Evolutionary conservation across 2,888 invertebrate species (phyloP).

Genomic region (Pardosa pseudoannulata): DNA sequence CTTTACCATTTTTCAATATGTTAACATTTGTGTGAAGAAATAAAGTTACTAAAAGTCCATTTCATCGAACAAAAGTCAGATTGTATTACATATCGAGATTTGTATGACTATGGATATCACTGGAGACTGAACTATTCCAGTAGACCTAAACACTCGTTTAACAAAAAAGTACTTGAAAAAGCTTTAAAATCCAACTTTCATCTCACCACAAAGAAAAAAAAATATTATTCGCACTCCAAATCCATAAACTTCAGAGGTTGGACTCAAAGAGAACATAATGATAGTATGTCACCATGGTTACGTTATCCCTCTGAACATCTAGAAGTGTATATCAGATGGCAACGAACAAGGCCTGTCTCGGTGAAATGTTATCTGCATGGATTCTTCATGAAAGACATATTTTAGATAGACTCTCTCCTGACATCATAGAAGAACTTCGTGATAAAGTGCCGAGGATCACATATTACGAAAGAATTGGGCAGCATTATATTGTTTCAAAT

Average conservation of each 20-base stretch:
- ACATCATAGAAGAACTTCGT: neutral
- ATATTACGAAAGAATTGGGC: too few species aligned
- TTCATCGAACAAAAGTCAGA: too few species aligned
- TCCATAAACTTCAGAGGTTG: neutral
- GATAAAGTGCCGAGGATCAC: neutral
- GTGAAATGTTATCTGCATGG: neutral
- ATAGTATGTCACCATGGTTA: neutral
- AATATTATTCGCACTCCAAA: neutral
- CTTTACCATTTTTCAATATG: too few species aligned
- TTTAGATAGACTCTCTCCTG: neutral
- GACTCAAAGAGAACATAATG: neutral
- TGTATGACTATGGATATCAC: too few species aligned
- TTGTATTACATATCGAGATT: too few species aligned
- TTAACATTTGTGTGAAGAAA: too few species aligned
- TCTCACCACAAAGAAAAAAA: neutral
- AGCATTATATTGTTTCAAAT: too few species aligned
- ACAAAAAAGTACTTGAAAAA: too few species aligned
- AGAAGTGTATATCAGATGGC: neutral
- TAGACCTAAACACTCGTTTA: too few species aligned
- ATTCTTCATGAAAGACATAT: neutral
- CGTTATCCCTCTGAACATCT: conserved; percentile 5
- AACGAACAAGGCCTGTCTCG: neutral
- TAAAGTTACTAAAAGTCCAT: too few species aligned
- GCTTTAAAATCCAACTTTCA: too few species aligned
- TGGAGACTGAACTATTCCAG: too few species aligned